Evolutionary conservation across 2,888 invertebrate genomes (phyloP), one percentile per base, ranked within the genome.

Genomic region (Archips crataeganus): DNA sequence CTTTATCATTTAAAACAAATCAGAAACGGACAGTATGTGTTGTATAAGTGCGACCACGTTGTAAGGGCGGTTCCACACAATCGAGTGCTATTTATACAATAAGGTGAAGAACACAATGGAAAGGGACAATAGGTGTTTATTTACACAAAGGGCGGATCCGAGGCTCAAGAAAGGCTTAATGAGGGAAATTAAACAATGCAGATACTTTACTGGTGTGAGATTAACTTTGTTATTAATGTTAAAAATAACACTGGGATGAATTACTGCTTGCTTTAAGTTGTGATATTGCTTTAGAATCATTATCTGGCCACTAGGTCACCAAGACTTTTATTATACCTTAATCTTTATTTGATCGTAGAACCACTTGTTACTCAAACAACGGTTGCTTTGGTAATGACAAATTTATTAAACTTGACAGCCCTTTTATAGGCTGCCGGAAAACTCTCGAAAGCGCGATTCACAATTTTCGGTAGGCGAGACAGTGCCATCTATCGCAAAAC

Each of bases 41-140:
- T 1, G 60, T 60, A 2, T 23, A 3, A n/a, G n/a, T n/a, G 13
- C 13, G 13, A n/a, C 5, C n/a, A 42, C 32, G 64, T 47, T 68
- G 68, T 69, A 59, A 72, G 63, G 68, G 49, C 34, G 39, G 23
- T 68, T 63, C 15, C 32, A 49, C 68, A 73, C 68, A 73, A 69
- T 73, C 64, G 59, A 59, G 51, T 32, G 10, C 71, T 61, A 47
- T 68, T 68, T 62, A 67, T 72, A 72, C 63, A 73, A 73, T 68
- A 69, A 63, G 68, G 73, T 68, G 54, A 65, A 62, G 66, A 61
- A 45, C 65, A 71, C 65, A 71, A 71, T 71, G 57, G 39, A 32
- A 54, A 23, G 47, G 49, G 64, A 73, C 73, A 73, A 73, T 64
- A 69, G 59, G 68, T 73, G 13, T 73, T 73, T 69, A 73, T 68